phyloP scores from a whole-genome alignment of 2,113 vertebrate genomes.

The Pelecanoides urinatrix region DNA sequence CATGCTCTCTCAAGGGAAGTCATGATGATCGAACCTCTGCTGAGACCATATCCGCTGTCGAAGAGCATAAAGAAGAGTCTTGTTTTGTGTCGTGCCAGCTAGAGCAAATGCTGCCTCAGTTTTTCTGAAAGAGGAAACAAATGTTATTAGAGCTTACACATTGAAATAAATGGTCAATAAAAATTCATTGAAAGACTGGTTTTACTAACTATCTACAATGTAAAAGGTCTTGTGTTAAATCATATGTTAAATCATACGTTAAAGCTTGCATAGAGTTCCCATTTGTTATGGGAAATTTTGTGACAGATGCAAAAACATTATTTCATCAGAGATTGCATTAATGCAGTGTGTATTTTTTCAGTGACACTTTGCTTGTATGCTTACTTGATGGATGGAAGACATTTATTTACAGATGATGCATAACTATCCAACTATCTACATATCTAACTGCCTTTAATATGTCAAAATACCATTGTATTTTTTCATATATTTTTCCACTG shows the following conservation, averaged over 20 bases:
- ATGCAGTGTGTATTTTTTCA: slow-evolving; percentile 25
- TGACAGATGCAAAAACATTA: not conserved
- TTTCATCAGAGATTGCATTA: slow-evolving; percentile 18
- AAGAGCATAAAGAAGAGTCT: not conserved
- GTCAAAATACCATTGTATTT: not conserved
- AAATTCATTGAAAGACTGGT: not conserved
- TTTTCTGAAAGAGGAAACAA: not conserved
- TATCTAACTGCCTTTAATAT: not conserved
- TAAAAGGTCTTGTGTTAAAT: not conserved
- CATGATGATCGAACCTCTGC: not conserved
- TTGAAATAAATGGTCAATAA: not conserved
- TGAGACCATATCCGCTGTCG: accelerated
- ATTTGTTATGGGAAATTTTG: slow-evolving; percentile 3
- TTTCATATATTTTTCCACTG: not conserved
- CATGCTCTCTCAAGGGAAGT: not conserved
- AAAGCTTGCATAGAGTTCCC: not conserved
- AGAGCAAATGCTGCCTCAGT: not conserved
- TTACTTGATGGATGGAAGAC: not conserved
- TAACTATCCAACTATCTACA: not conserved
- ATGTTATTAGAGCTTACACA: not conserved
- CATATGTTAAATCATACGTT: not conserved
- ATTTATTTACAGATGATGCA: slow-evolving; percentile 22
- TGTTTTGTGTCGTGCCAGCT: not conserved
- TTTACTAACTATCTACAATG: not conserved
- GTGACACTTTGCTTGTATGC: not conserved